phyloP scores from a whole-genome alignment of 2,113 vertebrate species.

The Cisticola juncidis region DNA sequence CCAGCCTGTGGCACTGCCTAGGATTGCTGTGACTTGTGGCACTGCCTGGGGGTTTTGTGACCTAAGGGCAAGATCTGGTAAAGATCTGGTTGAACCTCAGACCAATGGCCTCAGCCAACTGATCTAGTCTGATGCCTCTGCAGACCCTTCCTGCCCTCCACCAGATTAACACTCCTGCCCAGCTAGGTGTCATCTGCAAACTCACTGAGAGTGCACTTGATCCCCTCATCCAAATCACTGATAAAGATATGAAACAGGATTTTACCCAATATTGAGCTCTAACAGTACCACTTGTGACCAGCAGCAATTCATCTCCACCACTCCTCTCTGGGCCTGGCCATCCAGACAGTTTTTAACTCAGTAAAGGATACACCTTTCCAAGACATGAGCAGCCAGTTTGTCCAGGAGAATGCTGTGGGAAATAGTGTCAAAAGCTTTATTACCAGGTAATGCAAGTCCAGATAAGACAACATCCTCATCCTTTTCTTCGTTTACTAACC shows the following conservation, averaged over 20 bases:
- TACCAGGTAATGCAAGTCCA: not conserved
- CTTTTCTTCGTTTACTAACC: not conserved
- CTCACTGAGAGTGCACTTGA: rapidly evolving
- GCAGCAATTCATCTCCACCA: not conserved
- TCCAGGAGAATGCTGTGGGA: not conserved
- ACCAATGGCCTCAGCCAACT: rapidly evolving
- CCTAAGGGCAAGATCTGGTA: rapidly evolving
- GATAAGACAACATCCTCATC: not conserved
- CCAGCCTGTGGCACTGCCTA: not conserved
- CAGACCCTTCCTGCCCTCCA: not conserved
- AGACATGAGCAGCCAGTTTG: not conserved
- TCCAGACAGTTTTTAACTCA: not conserved
- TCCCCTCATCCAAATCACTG: not conserved
- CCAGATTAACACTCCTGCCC: not conserved
- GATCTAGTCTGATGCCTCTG: not conserved
- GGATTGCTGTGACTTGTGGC: not conserved
- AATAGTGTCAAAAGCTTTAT: not conserved
- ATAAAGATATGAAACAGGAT: not conserved
- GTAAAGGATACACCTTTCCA: not conserved
- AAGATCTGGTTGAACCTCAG: not conserved
- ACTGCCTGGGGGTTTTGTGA: not conserved
- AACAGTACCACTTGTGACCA: rapidly evolving
- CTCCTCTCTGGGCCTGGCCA: not conserved
- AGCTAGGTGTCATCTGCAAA: not conserved
- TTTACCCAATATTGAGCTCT: not conserved